Evolutionary conservation across 2,113 vertebrate species (phyloP).

Genomic region (Anhinga anhinga): DNA sequence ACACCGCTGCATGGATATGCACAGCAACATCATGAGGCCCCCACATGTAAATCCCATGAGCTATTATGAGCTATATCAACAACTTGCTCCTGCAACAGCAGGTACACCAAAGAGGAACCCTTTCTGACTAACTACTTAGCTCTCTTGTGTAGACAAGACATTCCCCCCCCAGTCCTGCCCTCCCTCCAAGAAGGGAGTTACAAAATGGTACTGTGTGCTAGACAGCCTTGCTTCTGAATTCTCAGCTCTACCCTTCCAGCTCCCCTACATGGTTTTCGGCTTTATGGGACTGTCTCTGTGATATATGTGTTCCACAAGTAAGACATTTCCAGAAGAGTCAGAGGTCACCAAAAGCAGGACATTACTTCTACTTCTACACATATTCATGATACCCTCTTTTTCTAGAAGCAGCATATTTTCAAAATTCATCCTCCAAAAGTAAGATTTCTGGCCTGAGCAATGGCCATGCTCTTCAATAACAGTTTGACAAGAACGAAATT

Average conservation of each 20-base stretch:
- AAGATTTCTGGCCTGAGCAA: background rate
- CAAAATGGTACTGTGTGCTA: background rate
- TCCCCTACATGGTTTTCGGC: fast-evolving
- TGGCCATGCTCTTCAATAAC: background rate
- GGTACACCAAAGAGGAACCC: background rate
- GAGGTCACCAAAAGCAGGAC: background rate
- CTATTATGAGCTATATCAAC: background rate
- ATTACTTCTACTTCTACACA: background rate
- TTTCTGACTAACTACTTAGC: background rate
- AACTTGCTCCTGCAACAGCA: background rate
- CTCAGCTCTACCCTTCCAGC: background rate
- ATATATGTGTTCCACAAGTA: background rate
- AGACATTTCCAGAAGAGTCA: background rate
- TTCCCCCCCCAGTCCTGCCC: fast-evolving
- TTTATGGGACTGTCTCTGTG: background rate
- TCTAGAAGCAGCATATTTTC: background rate
- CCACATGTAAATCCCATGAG: background rate
- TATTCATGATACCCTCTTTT: background rate
- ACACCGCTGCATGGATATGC: no score
- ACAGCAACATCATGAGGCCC: background rate
- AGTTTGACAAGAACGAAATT: background rate
- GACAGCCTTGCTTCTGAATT: background rate
- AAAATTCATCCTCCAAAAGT: background rate
- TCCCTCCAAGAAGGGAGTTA: background rate
- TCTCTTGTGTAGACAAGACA: background rate